A percentile compares a stretch with the other conserved stretches of the same genome.
Conservation (phyloP, 2,888 invertebrate species). For the Lochmaea capreae region DNA sequence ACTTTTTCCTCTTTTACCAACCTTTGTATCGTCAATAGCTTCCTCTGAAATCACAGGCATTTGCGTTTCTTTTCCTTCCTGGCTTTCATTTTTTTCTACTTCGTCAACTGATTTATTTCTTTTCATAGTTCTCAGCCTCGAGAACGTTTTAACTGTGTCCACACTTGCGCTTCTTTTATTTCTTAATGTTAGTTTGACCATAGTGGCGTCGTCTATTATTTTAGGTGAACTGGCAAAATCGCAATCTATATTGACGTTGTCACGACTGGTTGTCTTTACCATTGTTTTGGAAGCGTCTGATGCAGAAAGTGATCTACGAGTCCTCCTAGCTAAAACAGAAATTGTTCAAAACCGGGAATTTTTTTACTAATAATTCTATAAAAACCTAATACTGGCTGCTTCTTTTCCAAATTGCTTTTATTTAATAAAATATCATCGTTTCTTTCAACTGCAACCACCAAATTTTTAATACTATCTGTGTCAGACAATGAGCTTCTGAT, state of each 20-base stretch:
- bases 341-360: not conserved
- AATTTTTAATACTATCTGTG: not conserved
- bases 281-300: not conserved
- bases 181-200: conserved; percentile 17
- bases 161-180: conserved; percentile 47
- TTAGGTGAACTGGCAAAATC: conserved; percentile 19
- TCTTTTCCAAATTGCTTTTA: not conserved
- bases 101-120: conserved; percentile 40
- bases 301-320: conserved; percentile 15
- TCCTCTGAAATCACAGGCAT: conserved; percentile 47
- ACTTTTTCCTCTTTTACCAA: conserved; percentile 36
- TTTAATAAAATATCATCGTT: not conserved
- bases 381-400: not conserved
- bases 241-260: conserved; percentile 31
- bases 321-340: conserved; percentile 19
- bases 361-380: not conserved
- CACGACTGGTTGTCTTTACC: not conserved
- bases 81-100: conserved; percentile 15
- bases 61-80: conserved; percentile 36
- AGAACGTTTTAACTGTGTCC: conserved; percentile 41
- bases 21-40: conserved; percentile 14
- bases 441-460: not conserved
- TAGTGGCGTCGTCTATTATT: conserved; percentile 33
- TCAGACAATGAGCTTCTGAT: not conserved
- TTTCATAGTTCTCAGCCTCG: conserved; percentile 36